Conservation (phyloP, 2,113 vertebrate species). For the Bettongia penicillata region DNA sequence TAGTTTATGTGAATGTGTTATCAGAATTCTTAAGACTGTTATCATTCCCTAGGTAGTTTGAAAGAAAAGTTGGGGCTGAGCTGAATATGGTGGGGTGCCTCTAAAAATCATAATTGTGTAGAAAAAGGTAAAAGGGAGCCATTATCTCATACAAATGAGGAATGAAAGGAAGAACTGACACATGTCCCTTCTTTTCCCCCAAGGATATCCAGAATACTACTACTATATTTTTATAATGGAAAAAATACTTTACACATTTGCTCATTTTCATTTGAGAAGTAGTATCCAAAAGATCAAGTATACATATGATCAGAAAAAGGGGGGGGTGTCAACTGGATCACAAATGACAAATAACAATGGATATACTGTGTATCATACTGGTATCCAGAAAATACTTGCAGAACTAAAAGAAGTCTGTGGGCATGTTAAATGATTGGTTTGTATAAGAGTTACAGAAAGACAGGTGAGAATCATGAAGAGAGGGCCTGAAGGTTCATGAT, state of each 20-base stretch:
- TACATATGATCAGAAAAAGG: neutral
- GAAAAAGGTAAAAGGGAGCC: neutral
- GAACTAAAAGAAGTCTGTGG: neutral
- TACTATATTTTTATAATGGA: neutral
- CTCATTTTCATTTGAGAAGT: neutral
- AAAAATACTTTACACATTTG: neutral
- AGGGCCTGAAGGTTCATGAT: neutral
- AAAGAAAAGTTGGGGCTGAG: neutral
- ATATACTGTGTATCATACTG: neutral
- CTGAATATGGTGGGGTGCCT: neutral
- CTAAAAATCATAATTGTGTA: neutral
- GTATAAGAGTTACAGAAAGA: neutral
- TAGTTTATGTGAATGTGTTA: neutral
- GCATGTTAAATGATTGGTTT: neutral
- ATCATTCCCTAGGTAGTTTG: neutral
- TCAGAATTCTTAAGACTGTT: neutral
- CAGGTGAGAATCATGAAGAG: neutral
- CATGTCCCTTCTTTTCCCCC: neutral
- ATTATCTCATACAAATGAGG: neutral
- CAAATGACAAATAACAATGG: neutral
- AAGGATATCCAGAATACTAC: neutral
- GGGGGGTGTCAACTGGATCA: too few species aligned
- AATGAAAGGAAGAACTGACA: neutral
- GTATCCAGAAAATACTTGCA: neutral
- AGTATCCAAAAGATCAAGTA: neutral